Conservation (phyloP, 2,113 vertebrate genomes). For the Corythornis madagascariensis region DNA sequence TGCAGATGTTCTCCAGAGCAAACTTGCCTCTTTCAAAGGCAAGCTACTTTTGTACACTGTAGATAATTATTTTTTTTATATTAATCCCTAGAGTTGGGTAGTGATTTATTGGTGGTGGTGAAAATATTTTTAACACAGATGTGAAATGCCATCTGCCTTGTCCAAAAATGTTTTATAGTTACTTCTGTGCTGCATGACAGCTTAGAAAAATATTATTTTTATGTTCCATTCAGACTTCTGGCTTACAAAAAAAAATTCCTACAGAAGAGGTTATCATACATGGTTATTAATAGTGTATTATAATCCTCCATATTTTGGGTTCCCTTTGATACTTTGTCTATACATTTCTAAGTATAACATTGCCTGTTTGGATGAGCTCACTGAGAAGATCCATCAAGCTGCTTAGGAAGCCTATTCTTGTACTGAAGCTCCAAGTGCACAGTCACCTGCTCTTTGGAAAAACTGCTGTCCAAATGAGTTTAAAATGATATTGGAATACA, state of each 20-base stretch:
- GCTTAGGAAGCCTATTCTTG: neutral
- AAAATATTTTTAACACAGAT: neutral
- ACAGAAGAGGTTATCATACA: neutral
- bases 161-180: neutral
- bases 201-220: neutral
- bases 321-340: neutral
- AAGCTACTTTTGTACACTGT: neutral
- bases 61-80: neutral
- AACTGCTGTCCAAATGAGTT: neutral
- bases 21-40: neutral
- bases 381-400: neutral
- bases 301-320: neutral
- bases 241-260: neutral
- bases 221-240: neutral
- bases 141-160: neutral
- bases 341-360: neutral
- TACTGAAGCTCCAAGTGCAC: neutral
- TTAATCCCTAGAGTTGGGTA: neutral
- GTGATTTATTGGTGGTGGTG: neutral
- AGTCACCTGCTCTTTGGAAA: neutral
- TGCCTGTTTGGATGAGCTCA: neutral
- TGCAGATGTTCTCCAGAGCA: neutral
- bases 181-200: neutral
- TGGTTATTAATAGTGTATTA: neutral
- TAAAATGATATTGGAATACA: neutral